A percentile compares a stretch with the other conserved stretches of the same genome.
Conservation (phyloP, 37 sponge, comb jelly and placozoan genomes). For the Corticium candelabrum region DNA sequence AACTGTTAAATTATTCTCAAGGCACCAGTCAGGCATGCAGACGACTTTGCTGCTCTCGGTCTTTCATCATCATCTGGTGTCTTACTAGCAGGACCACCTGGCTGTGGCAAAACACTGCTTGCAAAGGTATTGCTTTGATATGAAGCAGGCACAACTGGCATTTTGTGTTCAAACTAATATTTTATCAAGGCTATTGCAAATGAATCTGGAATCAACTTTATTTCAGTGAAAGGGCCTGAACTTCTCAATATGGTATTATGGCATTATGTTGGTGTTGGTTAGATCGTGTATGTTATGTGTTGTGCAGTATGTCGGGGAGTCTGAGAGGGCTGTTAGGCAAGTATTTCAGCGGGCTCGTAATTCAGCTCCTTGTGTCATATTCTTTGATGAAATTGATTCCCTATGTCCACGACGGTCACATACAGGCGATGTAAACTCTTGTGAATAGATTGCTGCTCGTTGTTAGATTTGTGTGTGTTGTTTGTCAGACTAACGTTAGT, state of each 20-base stretch:
- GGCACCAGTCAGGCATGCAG: neutral
- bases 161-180: neutral
- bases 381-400: constrained; percentile 98
- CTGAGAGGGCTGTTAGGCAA: constrained; percentile 92
- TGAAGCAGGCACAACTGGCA: neutral
- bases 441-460: too few species aligned
- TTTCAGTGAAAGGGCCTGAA: constrained; percentile 99
- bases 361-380: constrained; percentile 97
- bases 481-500: constrained; percentile 54
- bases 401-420: constrained; percentile 85
- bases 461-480: neutral
- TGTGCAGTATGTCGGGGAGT: constrained; percentile 95
- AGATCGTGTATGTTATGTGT: neutral
- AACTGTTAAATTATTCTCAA: neutral
- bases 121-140: constrained; percentile 57
- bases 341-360: constrained; percentile 95
- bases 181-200: constrained; percentile 84
- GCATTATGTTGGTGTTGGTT: too few species aligned
- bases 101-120: constrained; percentile 96
- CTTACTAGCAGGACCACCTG: constrained; percentile 93
- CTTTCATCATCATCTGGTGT: constrained; percentile 73
- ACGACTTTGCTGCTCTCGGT: constrained; percentile 39
- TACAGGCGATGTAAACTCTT: constrained; percentile 48
- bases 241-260: constrained; percentile 95
- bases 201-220: constrained; percentile 95